These are phyloP conservation scores for Taenaris catops DNA, from an alignment of 2,888 invertebrate genomes.

Conservation along the genomic window DNA sequence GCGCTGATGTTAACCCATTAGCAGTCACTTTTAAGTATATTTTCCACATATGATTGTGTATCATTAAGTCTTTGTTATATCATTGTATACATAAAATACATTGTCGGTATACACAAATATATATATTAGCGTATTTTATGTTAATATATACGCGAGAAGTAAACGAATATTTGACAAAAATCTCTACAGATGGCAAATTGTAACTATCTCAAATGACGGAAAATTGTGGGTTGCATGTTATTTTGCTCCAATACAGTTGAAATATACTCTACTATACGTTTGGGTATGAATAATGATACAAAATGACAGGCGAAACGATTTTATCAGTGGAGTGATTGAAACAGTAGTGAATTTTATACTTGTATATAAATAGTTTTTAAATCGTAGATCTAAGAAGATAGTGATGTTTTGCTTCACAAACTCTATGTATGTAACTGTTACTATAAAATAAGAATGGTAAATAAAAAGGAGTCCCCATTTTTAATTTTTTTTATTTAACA, in stretches of 20 bases:
- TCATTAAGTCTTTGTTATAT: too few species aligned
- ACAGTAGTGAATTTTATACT: constrained; percentile 71
- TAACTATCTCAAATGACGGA: constrained; percentile 5
- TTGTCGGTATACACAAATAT: too few species aligned
- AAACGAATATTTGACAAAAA: constrained; percentile 8
- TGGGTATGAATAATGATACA: constrained; percentile 23
- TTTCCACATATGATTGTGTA: too few species aligned
- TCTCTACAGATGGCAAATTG: constrained; percentile 1
- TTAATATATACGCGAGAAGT: too few species aligned
- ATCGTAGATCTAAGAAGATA: constrained; percentile 54
- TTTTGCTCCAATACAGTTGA: constrained; percentile 11
- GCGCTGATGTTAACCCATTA: too few species aligned
- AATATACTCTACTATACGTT: constrained; percentile 25
- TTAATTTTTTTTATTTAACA: constrained; percentile 30
- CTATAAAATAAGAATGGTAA: constrained; percentile 51
- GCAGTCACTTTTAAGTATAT: too few species aligned
- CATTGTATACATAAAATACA: too few species aligned
- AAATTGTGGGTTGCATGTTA: constrained; percentile 11
- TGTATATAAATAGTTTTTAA: constrained; percentile 66
- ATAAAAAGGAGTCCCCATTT: constrained; percentile 64
- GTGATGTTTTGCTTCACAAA: constrained; percentile 67
- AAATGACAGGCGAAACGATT: constrained; percentile 45
- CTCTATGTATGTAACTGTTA: constrained; percentile 70
- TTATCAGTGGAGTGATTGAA: constrained; percentile 50
- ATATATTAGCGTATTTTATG: too few species aligned